Evolutionary conservation across 2,888 invertebrate species (phyloP), one percentile per base, ranked within the genome.

Genomic region (Gandaritis pyraliata): DNA sequence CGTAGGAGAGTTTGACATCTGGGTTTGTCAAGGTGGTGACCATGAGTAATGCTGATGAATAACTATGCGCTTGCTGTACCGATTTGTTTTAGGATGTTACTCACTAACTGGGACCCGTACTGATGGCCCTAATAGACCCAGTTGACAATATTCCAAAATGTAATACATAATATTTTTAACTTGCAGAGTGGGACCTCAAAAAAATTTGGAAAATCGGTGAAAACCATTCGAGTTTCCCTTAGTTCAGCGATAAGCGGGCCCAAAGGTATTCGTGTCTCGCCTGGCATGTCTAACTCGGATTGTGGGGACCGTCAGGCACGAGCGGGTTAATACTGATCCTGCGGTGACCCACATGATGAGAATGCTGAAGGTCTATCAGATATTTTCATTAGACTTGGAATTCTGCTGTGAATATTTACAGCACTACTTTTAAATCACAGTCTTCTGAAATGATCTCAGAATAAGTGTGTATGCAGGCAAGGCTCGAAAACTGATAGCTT

Each of bases 231-330:
- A 62, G 58, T 58, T 49, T 43, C 46, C 46, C 10, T 29, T 50
- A 51, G 62, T 63, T 58, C 13, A 18, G 36, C 13, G 16, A 29
- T 16, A 23, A 29, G 49, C 15, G 15, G 10, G 49, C 29, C 29
- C 8, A 23, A 38, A 69, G 77, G 76, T 76, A 81, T 70, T 78
- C 69, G 66, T 63, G 80, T 81, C 66, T 71, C 70, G 65, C 68
- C 69, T 72, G 72, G 73, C 73, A 82, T 79, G 75, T 65, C 72
- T 70, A 68, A 65, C 72, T 75, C 75, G 72, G 75, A 81, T 81
- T 69, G 69, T 74, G 68, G 68, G 71, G 61, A 76, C 72, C 72
- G 68, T 69, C 57, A 60, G 66, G 48, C 62, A 50, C 58, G 50
- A 58, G 39, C 46, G 56, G 54, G 46, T 58, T 68, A 65, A 68